A percentile compares a stretch with the other conserved stretches of the same genome.
Conservation (phyloP, 2,113 vertebrate species). For the Halcyon malimbica region DNA sequence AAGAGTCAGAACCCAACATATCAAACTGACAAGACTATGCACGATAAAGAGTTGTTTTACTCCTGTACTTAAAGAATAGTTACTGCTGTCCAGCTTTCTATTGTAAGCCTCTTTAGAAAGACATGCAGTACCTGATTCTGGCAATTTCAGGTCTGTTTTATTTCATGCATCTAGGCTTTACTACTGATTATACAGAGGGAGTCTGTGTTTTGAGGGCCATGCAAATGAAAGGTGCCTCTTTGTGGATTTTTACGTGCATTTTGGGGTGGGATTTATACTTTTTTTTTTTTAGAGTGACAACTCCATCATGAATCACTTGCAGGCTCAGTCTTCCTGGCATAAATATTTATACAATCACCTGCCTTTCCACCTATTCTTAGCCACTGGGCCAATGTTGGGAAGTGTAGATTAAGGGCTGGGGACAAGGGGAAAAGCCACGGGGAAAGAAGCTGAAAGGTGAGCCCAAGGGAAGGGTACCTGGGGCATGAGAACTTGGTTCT, state of each 20-base stretch:
- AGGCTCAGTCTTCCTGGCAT: neutral
- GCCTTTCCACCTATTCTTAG: neutral
- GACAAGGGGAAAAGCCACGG: neutral
- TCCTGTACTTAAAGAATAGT: neutral
- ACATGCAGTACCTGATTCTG: neutral
- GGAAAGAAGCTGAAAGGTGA: neutral
- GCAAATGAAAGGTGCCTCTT: neutral
- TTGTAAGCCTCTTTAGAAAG: neutral
- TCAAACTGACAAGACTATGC: neutral
- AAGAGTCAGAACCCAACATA: neutral
- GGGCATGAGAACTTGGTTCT: neutral
- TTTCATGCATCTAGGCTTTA: neutral
- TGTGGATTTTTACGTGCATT: neutral
- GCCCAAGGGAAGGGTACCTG: neutral
- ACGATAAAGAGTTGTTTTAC: neutral
- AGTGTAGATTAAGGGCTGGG: neutral
- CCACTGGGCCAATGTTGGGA: neutral
- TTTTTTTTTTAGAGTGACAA: neutral
- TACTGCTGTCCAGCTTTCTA: neutral
- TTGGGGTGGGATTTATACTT: neutral
- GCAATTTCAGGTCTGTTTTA: neutral
- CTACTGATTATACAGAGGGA: neutral
- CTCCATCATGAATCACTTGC: neutral
- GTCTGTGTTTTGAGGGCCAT: neutral
- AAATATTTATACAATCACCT: neutral